Percentiles rank a stretch among this genome's conserved stretches.
Evolutionary conservation across 2,797 vertebrate species (phyloP).

Genomic region (Danio jaintianensis): DNA sequence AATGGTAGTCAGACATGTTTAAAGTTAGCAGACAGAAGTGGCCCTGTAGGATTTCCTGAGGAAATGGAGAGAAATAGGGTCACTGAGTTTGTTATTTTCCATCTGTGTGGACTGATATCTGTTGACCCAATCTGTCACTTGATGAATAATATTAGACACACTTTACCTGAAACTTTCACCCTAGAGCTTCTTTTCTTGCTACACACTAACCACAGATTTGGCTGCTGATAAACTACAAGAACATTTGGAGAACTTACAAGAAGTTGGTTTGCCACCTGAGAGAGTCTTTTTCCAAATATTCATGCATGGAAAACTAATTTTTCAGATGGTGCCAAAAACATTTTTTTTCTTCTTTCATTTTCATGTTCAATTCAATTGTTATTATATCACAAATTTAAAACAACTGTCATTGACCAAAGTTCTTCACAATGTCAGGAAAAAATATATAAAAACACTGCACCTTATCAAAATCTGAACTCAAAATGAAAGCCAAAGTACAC

Average conservation of each 20-base stretch:
- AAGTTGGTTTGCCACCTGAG: background rate
- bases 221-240: background rate
- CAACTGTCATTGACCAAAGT: no score
- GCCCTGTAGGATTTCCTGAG: conserved; percentile 64
- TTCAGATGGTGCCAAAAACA: conserved; percentile 1
- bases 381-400: no score
- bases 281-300: background rate
- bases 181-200: background rate
- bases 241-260: background rate
- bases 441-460: no score
- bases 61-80: conserved; percentile 59
- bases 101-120: conserved; percentile 50
- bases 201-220: background rate
- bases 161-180: conserved; percentile 5
- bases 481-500: no score
- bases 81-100: conserved; percentile 46
- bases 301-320: background rate
- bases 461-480: no score
- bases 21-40: conserved; percentile 11
- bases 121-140: conserved; percentile 46
- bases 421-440: no score
- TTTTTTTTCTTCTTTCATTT: no score
- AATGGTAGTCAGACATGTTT: conserved; percentile 20
- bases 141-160: background rate
- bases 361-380: no score